A percentile compares a stretch with the other conserved stretches of the same genome.
phyloP scores from a whole-genome alignment of 1,140 invertebrate species.

The Chrysomallon squamiferum region DNA sequence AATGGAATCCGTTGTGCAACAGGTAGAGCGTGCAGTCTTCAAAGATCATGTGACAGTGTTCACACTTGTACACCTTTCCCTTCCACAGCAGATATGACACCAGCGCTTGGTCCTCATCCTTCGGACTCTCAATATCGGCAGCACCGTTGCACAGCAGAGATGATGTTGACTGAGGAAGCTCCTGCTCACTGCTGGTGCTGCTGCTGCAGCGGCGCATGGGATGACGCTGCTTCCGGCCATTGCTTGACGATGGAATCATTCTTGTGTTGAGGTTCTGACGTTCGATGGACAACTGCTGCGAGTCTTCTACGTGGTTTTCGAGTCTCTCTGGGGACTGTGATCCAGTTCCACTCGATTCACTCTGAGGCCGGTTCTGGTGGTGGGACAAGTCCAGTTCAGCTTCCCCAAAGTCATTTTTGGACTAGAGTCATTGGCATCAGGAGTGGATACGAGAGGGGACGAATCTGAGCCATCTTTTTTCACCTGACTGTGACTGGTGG shows the following conservation, averaged over 20 bases:
- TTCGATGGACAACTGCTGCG: conserved; percentile 28
- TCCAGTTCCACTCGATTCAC: conserved; percentile 27
- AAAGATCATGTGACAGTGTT: conserved; percentile 58
- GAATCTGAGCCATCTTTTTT: conserved; percentile 37
- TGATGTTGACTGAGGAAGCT: conserved; percentile 31
- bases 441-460: conserved; percentile 26
- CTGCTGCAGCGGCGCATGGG: conserved; percentile 54
- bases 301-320: conserved; percentile 19
- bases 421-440: conserved; percentile 13
- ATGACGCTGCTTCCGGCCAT: conserved; percentile 47
- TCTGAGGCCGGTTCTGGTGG: conserved; percentile 3
- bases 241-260: conserved; percentile 40
- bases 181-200: conserved; percentile 36
- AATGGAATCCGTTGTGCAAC: conserved; percentile 58
- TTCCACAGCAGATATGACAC: conserved; percentile 44
- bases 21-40: conserved; percentile 56
- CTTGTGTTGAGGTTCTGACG: conserved; percentile 49
- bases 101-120: conserved; percentile 38
- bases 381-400: neutral
- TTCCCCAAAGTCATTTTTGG: conserved; percentile 1
- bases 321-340: conserved; percentile 21
- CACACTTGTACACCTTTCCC: conserved; percentile 53
- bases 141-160: conserved; percentile 30
- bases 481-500: conserved; percentile 30
- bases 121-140: conserved; percentile 12